Evolutionary conservation across 2,113 vertebrate species (phyloP).

Genomic region (Illadopsis cleaveri): DNA sequence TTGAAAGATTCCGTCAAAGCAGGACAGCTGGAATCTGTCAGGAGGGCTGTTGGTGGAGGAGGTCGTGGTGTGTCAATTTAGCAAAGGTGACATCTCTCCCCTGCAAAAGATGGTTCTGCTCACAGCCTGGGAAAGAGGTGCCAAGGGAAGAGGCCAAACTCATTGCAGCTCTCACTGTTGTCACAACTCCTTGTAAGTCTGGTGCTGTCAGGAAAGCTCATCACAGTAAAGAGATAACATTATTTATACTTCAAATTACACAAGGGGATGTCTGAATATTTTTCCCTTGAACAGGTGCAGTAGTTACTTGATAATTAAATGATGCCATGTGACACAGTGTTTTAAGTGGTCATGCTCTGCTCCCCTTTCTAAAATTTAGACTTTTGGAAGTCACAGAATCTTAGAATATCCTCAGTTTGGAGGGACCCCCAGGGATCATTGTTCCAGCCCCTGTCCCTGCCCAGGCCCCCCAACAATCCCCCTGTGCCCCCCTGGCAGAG

Average conservation of each 20-base stretch:
- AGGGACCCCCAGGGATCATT: background rate
- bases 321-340: no score
- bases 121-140: background rate
- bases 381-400: background rate
- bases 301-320: background rate
- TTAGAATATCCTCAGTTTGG: background rate
- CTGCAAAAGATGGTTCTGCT: background rate
- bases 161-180: background rate
- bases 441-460: fast-evolving
- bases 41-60: background rate
- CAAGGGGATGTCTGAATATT: background rate
- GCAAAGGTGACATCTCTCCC: background rate
- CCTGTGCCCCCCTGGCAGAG: background rate
- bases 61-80: background rate
- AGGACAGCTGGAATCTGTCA: background rate
- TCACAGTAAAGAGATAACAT: background rate
- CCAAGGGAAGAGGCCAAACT: background rate
- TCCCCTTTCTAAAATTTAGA: background rate
- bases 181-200: background rate
- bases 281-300: background rate
- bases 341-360: background rate
- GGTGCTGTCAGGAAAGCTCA: background rate
- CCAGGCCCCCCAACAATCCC: background rate
- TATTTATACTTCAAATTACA: background rate
- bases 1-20: background rate